Percentiles rank a stretch among this genome's conserved stretches.
Conservation (phyloP, 2,888 invertebrate genomes). For the Hydraecia micacea region DNA sequence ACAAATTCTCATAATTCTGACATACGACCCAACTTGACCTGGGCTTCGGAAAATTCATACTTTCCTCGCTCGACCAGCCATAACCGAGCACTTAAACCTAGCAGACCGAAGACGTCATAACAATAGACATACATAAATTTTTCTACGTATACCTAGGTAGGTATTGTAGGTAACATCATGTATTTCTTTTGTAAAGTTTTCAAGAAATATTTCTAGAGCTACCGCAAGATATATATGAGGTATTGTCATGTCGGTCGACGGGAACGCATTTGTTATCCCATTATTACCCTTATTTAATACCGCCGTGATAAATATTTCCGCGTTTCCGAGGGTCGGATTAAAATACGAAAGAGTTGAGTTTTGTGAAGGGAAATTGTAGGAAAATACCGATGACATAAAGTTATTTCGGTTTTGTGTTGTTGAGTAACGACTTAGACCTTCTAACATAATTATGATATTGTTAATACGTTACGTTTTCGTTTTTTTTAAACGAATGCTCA, state of each 20-base stretch:
- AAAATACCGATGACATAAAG: conserved; percentile 58
- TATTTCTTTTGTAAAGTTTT: conserved; percentile 57
- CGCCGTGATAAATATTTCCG: conserved; percentile 80
- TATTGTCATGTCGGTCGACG: conserved; percentile 75
- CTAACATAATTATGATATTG: conserved; percentile 1
- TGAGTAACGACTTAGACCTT: conserved; percentile 27
- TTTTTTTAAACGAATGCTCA: not conserved
- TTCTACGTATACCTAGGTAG: conserved; percentile 15
- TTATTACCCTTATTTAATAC: conserved; percentile 86
- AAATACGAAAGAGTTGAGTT: conserved; percentile 79
- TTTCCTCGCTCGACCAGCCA: conserved; percentile 28
- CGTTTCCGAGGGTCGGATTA: conserved; percentile 76
- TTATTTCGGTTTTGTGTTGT: conserved; percentile 46
- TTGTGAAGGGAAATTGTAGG: conserved; percentile 70
- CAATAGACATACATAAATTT: conserved; percentile 51
- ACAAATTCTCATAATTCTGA: conserved; percentile 55
- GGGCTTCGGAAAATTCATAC: conserved; percentile 51
- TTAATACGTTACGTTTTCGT: not conserved
- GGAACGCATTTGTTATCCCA: conserved; percentile 83
- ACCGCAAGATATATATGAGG: conserved; percentile 58
- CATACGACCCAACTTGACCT: conserved; percentile 53
- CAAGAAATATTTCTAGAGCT: conserved; percentile 57
- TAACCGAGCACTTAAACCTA: conserved; percentile 56
- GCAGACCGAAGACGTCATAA: conserved; percentile 54
- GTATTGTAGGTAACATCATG: conserved; percentile 37